Conservation (phyloP, 1,140 invertebrate species). For the Cydia pomonella region DNA sequence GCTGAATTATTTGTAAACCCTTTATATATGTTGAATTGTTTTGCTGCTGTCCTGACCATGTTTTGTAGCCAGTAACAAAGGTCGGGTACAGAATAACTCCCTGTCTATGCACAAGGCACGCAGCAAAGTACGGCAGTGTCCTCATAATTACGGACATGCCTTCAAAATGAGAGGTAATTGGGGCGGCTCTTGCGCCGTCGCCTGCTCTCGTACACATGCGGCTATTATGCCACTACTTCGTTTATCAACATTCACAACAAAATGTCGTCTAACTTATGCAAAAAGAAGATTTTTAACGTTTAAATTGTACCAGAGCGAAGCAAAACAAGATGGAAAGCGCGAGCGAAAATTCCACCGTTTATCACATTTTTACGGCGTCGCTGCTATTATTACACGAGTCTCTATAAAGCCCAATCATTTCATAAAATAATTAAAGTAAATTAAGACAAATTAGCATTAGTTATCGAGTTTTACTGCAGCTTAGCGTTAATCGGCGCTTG, state of each 20-base stretch:
- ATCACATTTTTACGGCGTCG: constrained; percentile 10
- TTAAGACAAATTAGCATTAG: constrained; percentile 24
- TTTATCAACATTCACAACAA: constrained; percentile 23
- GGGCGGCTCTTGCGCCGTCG: constrained; percentile 40
- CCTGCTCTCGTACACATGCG: constrained; percentile 6
- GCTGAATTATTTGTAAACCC: too few relatives aligned
- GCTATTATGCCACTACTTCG: constrained; percentile 16
- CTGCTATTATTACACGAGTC: constrained; percentile 19
- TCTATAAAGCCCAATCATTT: constrained; percentile 29
- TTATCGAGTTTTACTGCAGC: constrained; percentile 27
- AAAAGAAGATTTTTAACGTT: constrained; percentile 16
- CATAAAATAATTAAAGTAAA: constrained; percentile 26
- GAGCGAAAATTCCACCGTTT: constrained; percentile 18
- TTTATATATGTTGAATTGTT: not conserved
- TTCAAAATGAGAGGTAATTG: constrained; percentile 60
- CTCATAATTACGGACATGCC: constrained; percentile 56
- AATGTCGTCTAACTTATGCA: constrained; percentile 25
- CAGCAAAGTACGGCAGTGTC: constrained; percentile 50
- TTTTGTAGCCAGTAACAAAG: constrained; percentile 10
- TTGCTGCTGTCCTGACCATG: not conserved
- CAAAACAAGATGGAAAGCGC: not conserved
- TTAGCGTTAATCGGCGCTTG: constrained; percentile 15
- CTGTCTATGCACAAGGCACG: constrained; percentile 29
- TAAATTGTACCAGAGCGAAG: not conserved
- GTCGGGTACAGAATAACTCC: constrained; percentile 13